Conservation (phyloP, 2,888 invertebrate genomes). For the Pristionchus fissidentatus region DNA sequence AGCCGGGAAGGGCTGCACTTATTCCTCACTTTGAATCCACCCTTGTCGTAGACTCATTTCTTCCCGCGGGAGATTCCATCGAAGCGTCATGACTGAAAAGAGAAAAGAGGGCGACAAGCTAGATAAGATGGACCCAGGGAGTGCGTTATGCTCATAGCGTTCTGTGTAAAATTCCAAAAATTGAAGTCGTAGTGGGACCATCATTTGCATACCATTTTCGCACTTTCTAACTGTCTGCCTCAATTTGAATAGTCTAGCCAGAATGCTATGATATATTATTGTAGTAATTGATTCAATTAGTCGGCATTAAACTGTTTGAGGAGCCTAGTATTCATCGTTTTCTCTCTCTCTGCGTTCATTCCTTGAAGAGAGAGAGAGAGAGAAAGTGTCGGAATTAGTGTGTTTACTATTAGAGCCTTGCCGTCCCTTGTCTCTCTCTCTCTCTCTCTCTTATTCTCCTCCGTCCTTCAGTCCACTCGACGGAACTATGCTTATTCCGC, state of each 20-base stretch:
- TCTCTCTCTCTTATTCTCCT: neutral
- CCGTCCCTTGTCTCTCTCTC: neutral
- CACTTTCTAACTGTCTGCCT: too few relatives aligned
- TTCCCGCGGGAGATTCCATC: neutral
- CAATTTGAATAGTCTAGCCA: neutral
- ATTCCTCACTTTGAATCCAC: too few relatives aligned
- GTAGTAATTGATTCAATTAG: neutral
- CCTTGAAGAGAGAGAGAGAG: too few relatives aligned
- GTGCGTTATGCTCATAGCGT: too few relatives aligned
- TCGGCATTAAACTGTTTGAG: too few relatives aligned
- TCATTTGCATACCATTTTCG: neutral
- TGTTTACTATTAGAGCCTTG: constrained; percentile 16
- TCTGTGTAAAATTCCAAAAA: too few relatives aligned
- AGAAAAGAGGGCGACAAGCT: too few relatives aligned
- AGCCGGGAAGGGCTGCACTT: too few relatives aligned
- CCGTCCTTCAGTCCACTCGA: neutral
- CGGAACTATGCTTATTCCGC: neutral
- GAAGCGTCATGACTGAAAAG: neutral
- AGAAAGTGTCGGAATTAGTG: constrained; percentile 1
- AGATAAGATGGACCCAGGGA: too few relatives aligned
- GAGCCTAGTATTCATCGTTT: too few relatives aligned
- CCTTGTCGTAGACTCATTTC: neutral
- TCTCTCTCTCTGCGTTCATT: too few relatives aligned
- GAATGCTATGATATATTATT: neutral
- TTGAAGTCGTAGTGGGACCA: too few relatives aligned